Percentiles rank a stretch among this genome's conserved stretches.
Conservation (phyloP, 2,113 vertebrate genomes). For the Uropsilus gracilis region DNA sequence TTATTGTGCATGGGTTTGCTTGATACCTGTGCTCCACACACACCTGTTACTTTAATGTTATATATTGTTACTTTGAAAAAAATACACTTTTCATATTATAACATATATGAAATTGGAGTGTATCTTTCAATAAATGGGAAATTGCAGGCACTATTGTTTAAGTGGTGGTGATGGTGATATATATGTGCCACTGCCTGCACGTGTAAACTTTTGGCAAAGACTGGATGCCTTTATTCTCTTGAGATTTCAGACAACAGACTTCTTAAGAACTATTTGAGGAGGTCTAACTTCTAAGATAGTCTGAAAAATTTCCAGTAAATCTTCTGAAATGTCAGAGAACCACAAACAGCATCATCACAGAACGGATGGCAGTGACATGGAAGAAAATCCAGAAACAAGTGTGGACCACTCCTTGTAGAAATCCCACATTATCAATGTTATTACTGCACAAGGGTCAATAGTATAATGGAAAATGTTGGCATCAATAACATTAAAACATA, state of each 20-base stretch:
- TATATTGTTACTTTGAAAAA: constrained; percentile 2
- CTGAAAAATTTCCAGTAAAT: neutral
- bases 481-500: neutral
- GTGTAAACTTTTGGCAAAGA: neutral
- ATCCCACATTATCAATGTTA: neutral
- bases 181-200: fast-evolving
- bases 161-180: neutral
- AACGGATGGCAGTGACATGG: neutral
- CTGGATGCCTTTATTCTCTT: neutral
- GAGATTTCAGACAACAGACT: neutral
- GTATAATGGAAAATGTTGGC: neutral
- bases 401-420: neutral
- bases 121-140: neutral
- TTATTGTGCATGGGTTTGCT: no score
- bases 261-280: neutral
- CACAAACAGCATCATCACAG: neutral
- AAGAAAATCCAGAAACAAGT: neutral
- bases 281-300: neutral
- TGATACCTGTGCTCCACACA: neutral
- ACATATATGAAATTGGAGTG: neutral
- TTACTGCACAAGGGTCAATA: neutral
- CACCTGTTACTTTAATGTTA: neutral
- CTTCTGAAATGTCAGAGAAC: neutral
- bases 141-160: neutral
- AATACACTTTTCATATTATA: neutral